A percentile compares a stretch with the other conserved stretches of the same genome.
Evolutionary conservation across 2,888 invertebrate species (phyloP).

Genomic region (Eupithecia insigniata): DNA sequence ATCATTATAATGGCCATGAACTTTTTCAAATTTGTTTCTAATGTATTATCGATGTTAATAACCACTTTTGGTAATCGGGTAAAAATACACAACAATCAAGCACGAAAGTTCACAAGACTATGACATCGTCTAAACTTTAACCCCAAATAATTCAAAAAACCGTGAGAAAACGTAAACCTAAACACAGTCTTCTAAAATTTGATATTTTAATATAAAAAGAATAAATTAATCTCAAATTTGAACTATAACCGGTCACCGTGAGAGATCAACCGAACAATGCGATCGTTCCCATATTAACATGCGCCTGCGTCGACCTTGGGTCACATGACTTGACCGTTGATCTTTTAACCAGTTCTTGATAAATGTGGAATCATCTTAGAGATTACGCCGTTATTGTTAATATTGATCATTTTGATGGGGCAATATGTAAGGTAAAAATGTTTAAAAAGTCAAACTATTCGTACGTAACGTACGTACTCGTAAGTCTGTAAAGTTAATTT

Average conservation of each 20-base stretch:
- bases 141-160: conserved; percentile 40
- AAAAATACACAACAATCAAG: background rate
- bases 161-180: conserved; percentile 54
- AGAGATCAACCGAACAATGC: conserved; percentile 58
- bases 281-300: conserved; percentile 63
- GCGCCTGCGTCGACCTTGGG: conserved; percentile 68
- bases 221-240: conserved; percentile 59
- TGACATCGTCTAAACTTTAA: conserved; percentile 25
- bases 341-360: conserved; percentile 50
- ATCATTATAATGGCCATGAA: no score
- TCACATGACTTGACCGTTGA: conserved; percentile 73
- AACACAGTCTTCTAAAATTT: conserved; percentile 53
- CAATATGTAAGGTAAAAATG: background rate
- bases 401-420: conserved; percentile 5
- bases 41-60: no score
- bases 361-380: conserved; percentile 18
- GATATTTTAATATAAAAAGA: conserved; percentile 68
- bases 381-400: conserved; percentile 10
- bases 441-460: background rate
- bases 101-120: conserved; percentile 21
- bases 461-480: no score
- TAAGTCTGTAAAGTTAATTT: no score
- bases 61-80: background rate
- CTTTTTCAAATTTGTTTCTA: no score
- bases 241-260: conserved; percentile 68